Conservation (phyloP, 2,888 invertebrate genomes). For the Drosophila sordidula region DNA sequence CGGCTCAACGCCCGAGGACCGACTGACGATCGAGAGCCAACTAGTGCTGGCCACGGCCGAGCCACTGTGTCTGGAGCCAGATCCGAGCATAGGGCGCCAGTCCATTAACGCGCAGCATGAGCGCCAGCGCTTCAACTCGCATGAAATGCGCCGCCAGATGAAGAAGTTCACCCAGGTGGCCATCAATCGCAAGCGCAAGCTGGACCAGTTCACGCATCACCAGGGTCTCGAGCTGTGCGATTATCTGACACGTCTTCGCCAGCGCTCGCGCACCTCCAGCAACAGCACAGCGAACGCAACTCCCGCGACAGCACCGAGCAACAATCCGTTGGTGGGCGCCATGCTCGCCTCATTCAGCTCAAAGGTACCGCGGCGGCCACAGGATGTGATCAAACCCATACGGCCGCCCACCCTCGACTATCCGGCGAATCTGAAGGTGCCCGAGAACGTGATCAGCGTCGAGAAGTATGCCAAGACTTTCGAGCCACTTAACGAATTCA, state of each 20-base stretch:
- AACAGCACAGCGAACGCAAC: slow-evolving; percentile 59
- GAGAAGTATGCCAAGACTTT: slow-evolving; percentile 85
- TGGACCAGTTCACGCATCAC: slow-evolving; percentile 93
- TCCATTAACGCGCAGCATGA: slow-evolving; percentile 91
- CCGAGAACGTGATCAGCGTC: slow-evolving; percentile 84
- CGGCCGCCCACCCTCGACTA: slow-evolving; percentile 88
- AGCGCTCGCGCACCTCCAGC: slow-evolving; percentile 77
- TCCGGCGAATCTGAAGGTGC: slow-evolving; percentile 86
- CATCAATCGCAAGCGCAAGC: slow-evolving; percentile 94
- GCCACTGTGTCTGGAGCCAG: slow-evolving; percentile 95
- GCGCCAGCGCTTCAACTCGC: slow-evolving; percentile 90
- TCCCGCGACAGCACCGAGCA: slow-evolving; percentile 75
- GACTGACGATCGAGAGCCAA: slow-evolving; percentile 89
- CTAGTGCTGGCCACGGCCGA: slow-evolving; percentile 94
- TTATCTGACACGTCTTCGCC: slow-evolving; percentile 82
- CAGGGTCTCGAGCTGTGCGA: slow-evolving; percentile 90
- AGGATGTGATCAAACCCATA: slow-evolving; percentile 88
- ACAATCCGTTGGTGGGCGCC: slow-evolving; percentile 79
- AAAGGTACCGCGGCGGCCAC: slow-evolving; percentile 83
- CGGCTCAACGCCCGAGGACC: slow-evolving; percentile 79
- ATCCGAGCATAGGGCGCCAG: slow-evolving; percentile 91
- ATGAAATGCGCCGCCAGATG: slow-evolving; percentile 90
- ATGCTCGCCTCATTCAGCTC: slow-evolving; percentile 83
- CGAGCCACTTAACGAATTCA: slow-evolving; percentile 84
- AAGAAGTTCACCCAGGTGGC: slow-evolving; percentile 92